Evolutionary conservation across 1,140 invertebrate genomes (phyloP), one percentile per base, ranked within the genome.

Genomic region (Dendrolimus punctatus): DNA sequence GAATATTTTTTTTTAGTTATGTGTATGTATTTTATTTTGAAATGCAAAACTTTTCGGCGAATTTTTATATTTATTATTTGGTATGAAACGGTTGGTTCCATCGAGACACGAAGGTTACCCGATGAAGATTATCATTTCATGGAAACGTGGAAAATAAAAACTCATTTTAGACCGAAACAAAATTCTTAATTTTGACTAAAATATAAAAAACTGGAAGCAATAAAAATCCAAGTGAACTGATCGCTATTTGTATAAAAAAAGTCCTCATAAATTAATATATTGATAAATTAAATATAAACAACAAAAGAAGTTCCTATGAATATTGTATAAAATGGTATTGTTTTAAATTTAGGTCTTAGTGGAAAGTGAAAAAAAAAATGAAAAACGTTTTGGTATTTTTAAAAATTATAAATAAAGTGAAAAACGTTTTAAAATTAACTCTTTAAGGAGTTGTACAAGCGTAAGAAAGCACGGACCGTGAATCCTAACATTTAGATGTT

Each of bases 341-440:
- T 85, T 85, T 85, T 84, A 80, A 84, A 82, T 82, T 83, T 86
- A 86, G 82, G 73, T 83, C 78, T 70, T 86, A 86, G 80, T 82
- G 80, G 79, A 82, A 77, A 71, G 80, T 39, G 42, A 42, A 45
- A 39, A 40, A 76, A 81, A 71, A 86, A 80, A 76, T 84, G 81
- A 82, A 81, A 75, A 71, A 80, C 74, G 80, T 85, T 85, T 23
- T 76, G 82, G 82, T 85, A 82, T 84, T 80, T 85, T 84, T 82
- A 84, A 85, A 82, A 79, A 80, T 85, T 82, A 44, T 83, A 78
- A 81, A 66, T 75, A 78, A 23, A 23, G 74, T 68, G 50, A 71
- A 73, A 50, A 71, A 68, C 71, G 63, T 79, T 77, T 79, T 23
- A 23, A 23, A 23, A 23, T 23, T 23, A 61, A 71, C 70, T 74